Percentiles rank a stretch among this genome's conserved stretches.
Evolutionary conservation across 2,797 vertebrate species (phyloP).

Genomic region (Morelia viridis): DNA sequence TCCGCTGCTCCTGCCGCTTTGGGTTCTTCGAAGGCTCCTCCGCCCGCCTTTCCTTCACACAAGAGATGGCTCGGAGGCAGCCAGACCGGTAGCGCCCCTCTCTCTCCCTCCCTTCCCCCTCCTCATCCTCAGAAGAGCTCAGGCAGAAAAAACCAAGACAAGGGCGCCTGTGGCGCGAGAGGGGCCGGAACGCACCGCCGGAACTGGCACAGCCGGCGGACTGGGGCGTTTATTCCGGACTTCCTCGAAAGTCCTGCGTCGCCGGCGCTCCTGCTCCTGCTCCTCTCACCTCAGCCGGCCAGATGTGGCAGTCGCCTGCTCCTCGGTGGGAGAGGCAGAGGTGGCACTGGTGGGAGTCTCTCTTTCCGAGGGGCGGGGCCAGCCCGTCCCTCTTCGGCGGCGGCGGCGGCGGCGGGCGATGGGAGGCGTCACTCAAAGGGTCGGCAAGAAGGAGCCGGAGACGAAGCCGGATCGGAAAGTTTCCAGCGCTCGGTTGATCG

Average conservation of each 20-base stretch:
- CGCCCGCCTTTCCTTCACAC: background rate
- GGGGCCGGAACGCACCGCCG: background rate
- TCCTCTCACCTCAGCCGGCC: constrained; percentile 9
- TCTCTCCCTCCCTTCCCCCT: background rate
- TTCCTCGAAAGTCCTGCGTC: constrained; percentile 9
- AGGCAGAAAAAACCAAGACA: constrained; percentile 37
- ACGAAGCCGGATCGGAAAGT: background rate
- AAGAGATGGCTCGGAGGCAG: constrained; percentile 14
- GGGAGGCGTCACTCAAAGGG: background rate
- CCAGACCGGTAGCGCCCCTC: background rate
- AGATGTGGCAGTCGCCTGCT: constrained; percentile 48
- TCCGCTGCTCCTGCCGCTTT: background rate
- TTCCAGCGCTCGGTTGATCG: background rate
- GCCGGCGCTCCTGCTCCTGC: background rate
- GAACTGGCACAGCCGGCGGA: background rate
- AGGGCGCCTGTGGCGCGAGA: background rate
- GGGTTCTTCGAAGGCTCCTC: constrained; percentile 24
- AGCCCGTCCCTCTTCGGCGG: background rate
- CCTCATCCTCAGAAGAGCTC: constrained; percentile 36
- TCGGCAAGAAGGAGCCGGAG: background rate
- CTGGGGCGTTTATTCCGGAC: constrained; percentile 15
- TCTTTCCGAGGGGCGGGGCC: background rate
- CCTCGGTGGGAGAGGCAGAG: constrained; percentile 35
- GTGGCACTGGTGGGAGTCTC: constrained; percentile 39
- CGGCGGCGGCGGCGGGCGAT: background rate